Base-by-base conservation (phyloP, 35 echinoderm and acorn worm genomes). In the Holothuria glaberrima region DNA sequence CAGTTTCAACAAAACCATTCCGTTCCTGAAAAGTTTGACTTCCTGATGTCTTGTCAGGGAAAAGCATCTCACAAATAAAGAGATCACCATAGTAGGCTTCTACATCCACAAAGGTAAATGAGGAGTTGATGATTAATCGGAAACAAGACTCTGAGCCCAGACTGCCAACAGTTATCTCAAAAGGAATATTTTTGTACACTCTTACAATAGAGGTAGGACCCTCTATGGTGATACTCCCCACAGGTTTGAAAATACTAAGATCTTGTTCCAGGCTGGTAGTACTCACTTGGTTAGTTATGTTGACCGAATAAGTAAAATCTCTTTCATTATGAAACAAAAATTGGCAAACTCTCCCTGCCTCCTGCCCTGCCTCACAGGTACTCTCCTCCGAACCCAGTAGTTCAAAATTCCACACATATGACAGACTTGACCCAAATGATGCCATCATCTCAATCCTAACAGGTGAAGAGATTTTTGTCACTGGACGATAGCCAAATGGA, bases 231-330 rank as follows among this genome's bases (percentile, higher is more conserved):
- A 87, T n/a, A 30, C 20, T 25, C 50, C 85, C 85, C 10, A 87
- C 85, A 32, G 85, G 85, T 30, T 71, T 35, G 44, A 46, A 87
- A 50, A 87, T 20, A 12, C 44, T 50, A 10, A 87, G 3, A 22
- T 62, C 85, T 30, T 70, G 61, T 4, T 70, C 30, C 16, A 70
- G 6, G 20, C 34, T 6, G 6, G 24, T 7, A 14, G 61, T 21
- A 50, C 65, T 59, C 31, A 87, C 61, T 67, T 62, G 85, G 62
- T 87, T 87, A n/a, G 66, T 46, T 9, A 87, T 32, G 10, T 69
- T 71, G 34, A 87, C 85, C 3, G 85, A 87, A 50, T 48, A 87
- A n/a, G 38, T 20, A 71, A 87, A 87, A 31, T 69, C 34, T 71
- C 85, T 60, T 14, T 41, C 19, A 7, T 46, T 17, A 10, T 31